Base-by-base conservation (phyloP, 2,888 invertebrate genomes). In the Drosophila setosimentum region DNA sequence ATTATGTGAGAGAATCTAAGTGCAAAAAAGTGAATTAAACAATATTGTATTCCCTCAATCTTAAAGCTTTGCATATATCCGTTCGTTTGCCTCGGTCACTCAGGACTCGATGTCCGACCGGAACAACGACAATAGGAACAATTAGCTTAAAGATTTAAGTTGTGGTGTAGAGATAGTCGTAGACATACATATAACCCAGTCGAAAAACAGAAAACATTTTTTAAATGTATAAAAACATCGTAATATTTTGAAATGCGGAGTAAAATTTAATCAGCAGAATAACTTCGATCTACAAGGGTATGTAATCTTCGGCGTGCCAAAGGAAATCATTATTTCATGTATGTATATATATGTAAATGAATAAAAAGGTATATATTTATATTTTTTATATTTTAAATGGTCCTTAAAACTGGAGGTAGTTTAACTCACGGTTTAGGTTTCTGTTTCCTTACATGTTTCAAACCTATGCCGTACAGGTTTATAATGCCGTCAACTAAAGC, bases 381-480 rank as follows among this genome's bases (percentile, higher is more conserved):
- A n/a, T n/a, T n/a, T n/a, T 33, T 33, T 3, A 33, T 45, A 16
- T 57, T 53, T 70, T 42, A 54, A 60, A 51, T 53, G 7, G 30
- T 16, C 11, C 13, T 13, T 32, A 7, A n/a, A 11, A 50, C 11
- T 13, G 7, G 13, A 27, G 27, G 6, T 16, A 16, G 7, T 3
- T 11, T 49, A 18, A n/a, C n/a, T 1, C 8, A 30, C 7, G 27
- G 27, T 13, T n/a, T 10, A 13, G 18, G 24, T 54, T 0, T 18
- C 1, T 6, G 18, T 37, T 40, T 33, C 42, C 53, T 53, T 55
- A 58, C 24, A 37, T 50, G 32, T 49, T 69, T 74, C 64, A 82
- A 75, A 79, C 59, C 68, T 66, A 59, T 68, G 48, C 29, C 30
- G 45, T 54, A 48, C 57, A 50, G 27, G n/a, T 32, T 45, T 61